A percentile compares a stretch with the other conserved stretches of the same genome.
Evolutionary conservation across 2,888 invertebrate species (phyloP).

Genomic region (Frankliniella intonsa): DNA sequence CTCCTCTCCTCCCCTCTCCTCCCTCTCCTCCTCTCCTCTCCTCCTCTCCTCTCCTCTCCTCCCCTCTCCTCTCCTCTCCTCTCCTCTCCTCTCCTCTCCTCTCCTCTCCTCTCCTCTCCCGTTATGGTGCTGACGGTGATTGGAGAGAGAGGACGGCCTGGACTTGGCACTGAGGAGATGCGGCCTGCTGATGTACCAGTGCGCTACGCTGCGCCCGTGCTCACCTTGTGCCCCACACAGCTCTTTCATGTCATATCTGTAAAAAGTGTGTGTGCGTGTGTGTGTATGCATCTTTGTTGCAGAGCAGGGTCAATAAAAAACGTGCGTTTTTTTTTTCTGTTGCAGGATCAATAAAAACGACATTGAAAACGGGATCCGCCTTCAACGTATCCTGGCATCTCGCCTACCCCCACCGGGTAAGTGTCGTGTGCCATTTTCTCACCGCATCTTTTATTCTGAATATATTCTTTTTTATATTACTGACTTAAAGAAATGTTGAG

Average conservation of each 20-base stretch:
- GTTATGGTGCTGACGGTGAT: background rate
- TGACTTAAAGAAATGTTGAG: background rate
- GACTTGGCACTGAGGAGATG: background rate
- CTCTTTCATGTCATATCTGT: background rate
- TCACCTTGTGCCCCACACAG: background rate
- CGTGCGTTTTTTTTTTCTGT: constrained; percentile 30
- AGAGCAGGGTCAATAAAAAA: background rate
- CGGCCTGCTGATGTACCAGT: background rate
- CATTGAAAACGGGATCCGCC: constrained; percentile 72
- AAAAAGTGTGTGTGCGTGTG: background rate
- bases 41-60: too few relatives aligned
- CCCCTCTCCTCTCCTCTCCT: too few relatives aligned
- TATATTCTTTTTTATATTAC: background rate
- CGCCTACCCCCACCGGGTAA: constrained; percentile 85
- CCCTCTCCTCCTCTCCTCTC: too few relatives aligned
- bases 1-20: too few relatives aligned
- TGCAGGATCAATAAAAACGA: constrained; percentile 73
- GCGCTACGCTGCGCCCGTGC: too few relatives aligned
- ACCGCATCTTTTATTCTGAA: background rate
- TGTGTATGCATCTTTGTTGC: background rate
- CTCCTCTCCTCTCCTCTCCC: background rate
- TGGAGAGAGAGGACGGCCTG: too few relatives aligned
- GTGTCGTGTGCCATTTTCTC: constrained; percentile 41
- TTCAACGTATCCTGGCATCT: constrained; percentile 92
- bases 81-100: too few relatives aligned